These are phyloP conservation scores for Pagrus major DNA, from an alignment of 2,113 vertebrate genomes.

Conservation along the genomic window DNA sequence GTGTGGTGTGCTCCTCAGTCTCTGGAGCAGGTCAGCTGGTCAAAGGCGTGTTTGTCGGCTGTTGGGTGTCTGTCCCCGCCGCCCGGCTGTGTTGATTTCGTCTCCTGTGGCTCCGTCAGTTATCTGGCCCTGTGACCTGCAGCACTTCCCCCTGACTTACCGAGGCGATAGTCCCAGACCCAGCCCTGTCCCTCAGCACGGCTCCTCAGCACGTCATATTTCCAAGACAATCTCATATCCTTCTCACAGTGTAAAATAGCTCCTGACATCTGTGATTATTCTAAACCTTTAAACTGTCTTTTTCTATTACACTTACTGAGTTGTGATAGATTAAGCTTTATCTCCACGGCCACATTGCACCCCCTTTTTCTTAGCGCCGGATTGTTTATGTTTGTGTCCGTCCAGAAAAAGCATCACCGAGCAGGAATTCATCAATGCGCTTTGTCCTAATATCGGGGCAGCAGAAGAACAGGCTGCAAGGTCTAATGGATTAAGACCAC, in stretches of 20 bases:
- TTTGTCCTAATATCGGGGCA: constrained; percentile 60
- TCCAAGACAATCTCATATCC: constrained; percentile 59
- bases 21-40: constrained; percentile 39
- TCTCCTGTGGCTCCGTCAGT: constrained; percentile 53
- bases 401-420: constrained; percentile 48
- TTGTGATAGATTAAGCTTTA: constrained; percentile 79
- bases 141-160: constrained; percentile 18
- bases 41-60: constrained; percentile 55
- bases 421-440: constrained; percentile 65
- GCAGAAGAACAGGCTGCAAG: constrained; percentile 46
- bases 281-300: constrained; percentile 80
- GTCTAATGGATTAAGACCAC: constrained; percentile 69
- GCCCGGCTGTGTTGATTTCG: constrained; percentile 39
- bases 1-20: not conserved
- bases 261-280: constrained; percentile 81
- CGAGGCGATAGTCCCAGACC: constrained; percentile 20
- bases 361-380: constrained; percentile 46
- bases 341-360: constrained; percentile 74
- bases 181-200: constrained; percentile 33
- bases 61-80: constrained; percentile 25
- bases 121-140: constrained; percentile 48
- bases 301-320: constrained; percentile 70
- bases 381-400: constrained; percentile 78
- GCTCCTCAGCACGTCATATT: constrained; percentile 61
- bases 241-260: constrained; percentile 65